Conservation (phyloP, 2,888 invertebrate genomes). For the Xanthia togata region DNA sequence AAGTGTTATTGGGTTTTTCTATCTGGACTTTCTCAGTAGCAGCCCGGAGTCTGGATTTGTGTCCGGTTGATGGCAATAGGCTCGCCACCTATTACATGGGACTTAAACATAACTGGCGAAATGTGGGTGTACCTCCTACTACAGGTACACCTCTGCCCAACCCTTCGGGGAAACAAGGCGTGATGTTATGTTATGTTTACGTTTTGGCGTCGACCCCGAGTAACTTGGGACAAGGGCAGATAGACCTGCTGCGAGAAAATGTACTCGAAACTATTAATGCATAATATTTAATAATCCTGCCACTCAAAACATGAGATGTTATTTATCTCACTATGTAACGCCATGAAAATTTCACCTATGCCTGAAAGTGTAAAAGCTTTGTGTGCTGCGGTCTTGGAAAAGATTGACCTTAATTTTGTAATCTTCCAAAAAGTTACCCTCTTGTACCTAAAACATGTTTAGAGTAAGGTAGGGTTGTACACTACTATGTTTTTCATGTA, state of each 20-base stretch:
- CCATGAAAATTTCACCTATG: background rate
- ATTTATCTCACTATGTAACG: background rate
- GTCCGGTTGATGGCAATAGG: no score
- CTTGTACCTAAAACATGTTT: no score
- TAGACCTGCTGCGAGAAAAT: background rate
- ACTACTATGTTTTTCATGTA: constrained; percentile 35
- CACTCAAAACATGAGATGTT: constrained; percentile 2
- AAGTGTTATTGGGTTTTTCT: no score
- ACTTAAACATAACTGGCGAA: no score
- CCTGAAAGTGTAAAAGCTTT: background rate
- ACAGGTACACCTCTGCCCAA: no score
- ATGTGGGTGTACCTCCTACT: no score
- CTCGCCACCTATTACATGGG: no score
- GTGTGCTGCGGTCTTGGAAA: background rate
- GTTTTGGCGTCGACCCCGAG: background rate
- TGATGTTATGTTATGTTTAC: no score
- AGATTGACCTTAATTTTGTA: background rate
- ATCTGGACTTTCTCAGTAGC: no score
- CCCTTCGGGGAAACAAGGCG: no score
- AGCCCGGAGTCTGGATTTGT: no score
- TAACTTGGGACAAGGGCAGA: background rate
- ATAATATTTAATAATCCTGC: background rate
- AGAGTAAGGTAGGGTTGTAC: constrained; percentile 5
- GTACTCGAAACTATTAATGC: background rate
- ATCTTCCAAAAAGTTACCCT: background rate